Evolutionary conservation across 2,888 invertebrate genomes (phyloP).

Genomic region (Pollenia griseotomentosa): DNA sequence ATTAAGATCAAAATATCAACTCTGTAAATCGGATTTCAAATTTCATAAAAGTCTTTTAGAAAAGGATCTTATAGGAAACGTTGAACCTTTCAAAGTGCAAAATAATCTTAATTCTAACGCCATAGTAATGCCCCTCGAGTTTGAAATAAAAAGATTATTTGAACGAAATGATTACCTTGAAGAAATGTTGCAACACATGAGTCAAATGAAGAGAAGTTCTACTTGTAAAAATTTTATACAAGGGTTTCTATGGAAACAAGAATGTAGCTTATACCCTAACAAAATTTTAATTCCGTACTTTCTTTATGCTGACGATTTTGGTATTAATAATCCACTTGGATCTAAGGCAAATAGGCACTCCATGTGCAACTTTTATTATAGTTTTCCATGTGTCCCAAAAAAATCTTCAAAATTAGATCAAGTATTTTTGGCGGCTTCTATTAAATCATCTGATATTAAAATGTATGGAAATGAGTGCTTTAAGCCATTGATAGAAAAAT

Average conservation of each 20-base stretch:
- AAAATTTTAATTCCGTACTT: slow-evolving; percentile 18
- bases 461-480: slow-evolving; percentile 3
- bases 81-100: not conserved
- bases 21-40: slow-evolving; percentile 1
- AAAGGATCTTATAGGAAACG: not conserved
- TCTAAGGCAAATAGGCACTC: slow-evolving; percentile 3
- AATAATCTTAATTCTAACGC: not conserved
- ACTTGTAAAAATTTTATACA: not conserved
- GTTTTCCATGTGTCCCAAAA: slow-evolving; percentile 11
- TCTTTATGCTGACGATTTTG: slow-evolving; percentile 15
- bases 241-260: not conserved
- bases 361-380: slow-evolving; percentile 22
- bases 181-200: too few species aligned
- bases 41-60: not conserved
- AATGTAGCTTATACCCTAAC: slow-evolving; percentile 8
- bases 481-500: not conserved
- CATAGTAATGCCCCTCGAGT: slow-evolving; percentile 3
- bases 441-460: slow-evolving; percentile 6
- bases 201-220: not conserved
- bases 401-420: slow-evolving; percentile 10
- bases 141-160: too few species aligned
- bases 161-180: too few species aligned
- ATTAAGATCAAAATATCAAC: not conserved
- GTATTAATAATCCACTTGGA: slow-evolving; percentile 25
- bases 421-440: not conserved